phyloP scores from a whole-genome alignment of 2,113 vertebrate species.

The Ranitomeya imitator region DNA sequence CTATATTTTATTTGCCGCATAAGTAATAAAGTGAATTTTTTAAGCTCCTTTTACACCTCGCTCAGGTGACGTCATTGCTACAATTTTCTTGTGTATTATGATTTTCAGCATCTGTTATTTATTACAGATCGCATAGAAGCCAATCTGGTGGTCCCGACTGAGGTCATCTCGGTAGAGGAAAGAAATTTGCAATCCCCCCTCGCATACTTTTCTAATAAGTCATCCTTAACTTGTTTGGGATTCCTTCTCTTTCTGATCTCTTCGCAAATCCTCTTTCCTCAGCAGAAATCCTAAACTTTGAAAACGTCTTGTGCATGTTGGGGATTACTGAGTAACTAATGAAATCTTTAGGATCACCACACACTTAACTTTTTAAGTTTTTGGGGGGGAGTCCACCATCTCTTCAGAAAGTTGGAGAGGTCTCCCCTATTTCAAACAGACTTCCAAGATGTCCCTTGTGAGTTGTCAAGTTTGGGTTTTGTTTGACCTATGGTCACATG shows the following conservation, averaged over 20 bases:
- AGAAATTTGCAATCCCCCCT: neutral
- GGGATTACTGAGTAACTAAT: neutral
- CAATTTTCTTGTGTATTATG: neutral
- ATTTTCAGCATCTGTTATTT: neutral
- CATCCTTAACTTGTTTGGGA: conserved; percentile 1
- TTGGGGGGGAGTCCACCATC: no score
- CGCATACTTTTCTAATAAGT: conserved; percentile 16
- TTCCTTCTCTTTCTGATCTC: neutral
- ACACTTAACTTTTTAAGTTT: no score
- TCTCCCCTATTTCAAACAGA: no score
- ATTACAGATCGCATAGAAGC: neutral
- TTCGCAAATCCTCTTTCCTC: conserved; percentile 2
- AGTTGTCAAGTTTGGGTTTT: no score
- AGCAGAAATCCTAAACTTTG: neutral
- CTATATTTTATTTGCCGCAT: no score
- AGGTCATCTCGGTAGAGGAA: neutral
- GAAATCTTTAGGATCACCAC: neutral
- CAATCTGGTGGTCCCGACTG: neutral
- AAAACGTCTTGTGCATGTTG: neutral
- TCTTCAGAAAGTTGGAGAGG: no score
- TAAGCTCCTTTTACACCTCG: no score
- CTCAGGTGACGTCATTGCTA: neutral
- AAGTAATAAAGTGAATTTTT: no score
- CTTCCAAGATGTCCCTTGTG: no score
- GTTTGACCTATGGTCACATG: neutral